phyloP scores from a whole-genome alignment of 2,113 vertebrate genomes.

The Sarotherodon lohbergeri region DNA sequence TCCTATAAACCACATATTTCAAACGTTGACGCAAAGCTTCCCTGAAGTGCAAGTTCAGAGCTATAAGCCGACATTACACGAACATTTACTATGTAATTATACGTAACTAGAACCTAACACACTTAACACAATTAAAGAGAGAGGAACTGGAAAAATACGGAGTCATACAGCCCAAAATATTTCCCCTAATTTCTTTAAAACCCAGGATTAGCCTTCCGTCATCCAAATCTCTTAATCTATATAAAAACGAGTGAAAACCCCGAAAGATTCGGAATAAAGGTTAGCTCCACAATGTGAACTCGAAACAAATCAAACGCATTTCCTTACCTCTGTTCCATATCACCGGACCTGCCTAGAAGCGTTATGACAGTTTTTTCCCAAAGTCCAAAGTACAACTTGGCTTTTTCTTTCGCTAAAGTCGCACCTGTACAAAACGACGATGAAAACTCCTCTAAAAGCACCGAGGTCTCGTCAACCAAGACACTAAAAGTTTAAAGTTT shows the following conservation, averaged over 20 bases:
- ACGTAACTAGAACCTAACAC: not conserved
- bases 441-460: not conserved
- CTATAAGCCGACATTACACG: fast-evolving
- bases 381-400: not conserved
- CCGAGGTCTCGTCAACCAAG: not conserved
- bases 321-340: constrained; percentile 45
- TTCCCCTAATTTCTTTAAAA: not conserved
- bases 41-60: not conserved
- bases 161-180: not conserved
- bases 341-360: not conserved
- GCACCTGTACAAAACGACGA: not conserved
- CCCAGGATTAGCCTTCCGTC: not conserved
- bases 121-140: not conserved
- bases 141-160: not conserved
- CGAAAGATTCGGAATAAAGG: not conserved
- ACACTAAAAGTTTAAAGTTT: not conserved
- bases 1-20: not conserved
- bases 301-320: not conserved
- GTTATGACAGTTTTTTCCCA: not conserved
- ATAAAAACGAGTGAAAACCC: not conserved
- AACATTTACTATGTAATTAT: not conserved
- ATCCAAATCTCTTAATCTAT: not conserved
- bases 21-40: not conserved
- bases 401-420: not conserved
- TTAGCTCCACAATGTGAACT: not conserved